phyloP scores from a whole-genome alignment of 1,140 invertebrate genomes.

The Venturia canescens region DNA sequence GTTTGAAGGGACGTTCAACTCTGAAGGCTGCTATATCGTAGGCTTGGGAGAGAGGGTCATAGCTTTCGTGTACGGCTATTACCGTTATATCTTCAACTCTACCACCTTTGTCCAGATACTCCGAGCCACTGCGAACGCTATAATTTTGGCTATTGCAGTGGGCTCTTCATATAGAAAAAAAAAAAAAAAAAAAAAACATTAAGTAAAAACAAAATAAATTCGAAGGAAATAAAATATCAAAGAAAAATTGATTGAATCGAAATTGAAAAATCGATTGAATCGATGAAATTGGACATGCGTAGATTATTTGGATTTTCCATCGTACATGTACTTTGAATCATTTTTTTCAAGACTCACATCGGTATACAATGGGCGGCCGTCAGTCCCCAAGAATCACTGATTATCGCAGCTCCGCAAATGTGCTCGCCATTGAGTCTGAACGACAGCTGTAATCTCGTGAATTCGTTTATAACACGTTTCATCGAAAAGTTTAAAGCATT shows the following conservation, averaged over 20 bases:
- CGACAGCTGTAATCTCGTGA: slow-evolving; percentile 60
- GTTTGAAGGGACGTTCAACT: slow-evolving; percentile 53
- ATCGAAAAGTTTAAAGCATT: too few relatives aligned
- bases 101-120: slow-evolving; percentile 56
- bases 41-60: slow-evolving; percentile 67
- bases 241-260: too few relatives aligned
- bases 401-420: slow-evolving; percentile 75
- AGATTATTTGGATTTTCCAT: too few relatives aligned
- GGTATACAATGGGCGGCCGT: slow-evolving; percentile 76
- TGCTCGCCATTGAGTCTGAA: slow-evolving; percentile 59
- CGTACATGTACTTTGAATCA: too few relatives aligned
- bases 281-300: too few relatives aligned
- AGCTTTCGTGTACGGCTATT: slow-evolving; percentile 68
- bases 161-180: slow-evolving; percentile 2
- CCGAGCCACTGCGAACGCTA: slow-evolving; percentile 58
- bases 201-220: background rate
- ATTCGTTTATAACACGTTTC: background rate
- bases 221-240: too few relatives aligned
- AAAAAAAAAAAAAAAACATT: slow-evolving; percentile 27
- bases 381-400: slow-evolving; percentile 71
- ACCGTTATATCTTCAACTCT: slow-evolving; percentile 56
- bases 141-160: background rate
- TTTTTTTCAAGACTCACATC: slow-evolving; percentile 41
- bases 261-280: too few relatives aligned
- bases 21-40: slow-evolving; percentile 76